Evolutionary conservation across 2,113 vertebrate species (phyloP).

Genomic region (Pollachius pollachius): DNA sequence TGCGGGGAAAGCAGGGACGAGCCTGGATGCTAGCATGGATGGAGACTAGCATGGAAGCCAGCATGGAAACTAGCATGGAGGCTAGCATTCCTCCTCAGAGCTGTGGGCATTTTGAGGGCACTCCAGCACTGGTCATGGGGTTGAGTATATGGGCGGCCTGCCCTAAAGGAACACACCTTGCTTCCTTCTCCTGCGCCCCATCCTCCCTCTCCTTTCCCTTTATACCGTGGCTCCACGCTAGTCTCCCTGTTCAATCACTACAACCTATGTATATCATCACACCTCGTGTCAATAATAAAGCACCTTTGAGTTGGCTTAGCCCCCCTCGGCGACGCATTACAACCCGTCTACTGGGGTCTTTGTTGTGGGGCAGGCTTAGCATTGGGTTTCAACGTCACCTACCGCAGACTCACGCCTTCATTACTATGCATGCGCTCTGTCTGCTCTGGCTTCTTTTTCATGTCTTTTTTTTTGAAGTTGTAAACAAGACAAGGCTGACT

Average conservation of each 20-base stretch:
- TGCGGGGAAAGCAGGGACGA: constrained; percentile 26
- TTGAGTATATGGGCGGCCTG: constrained; percentile 66
- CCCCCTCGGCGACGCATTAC: constrained; percentile 38
- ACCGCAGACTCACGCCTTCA: constrained; percentile 12
- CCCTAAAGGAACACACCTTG: constrained; percentile 58
- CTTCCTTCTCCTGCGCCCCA: not conserved
- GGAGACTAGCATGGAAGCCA: constrained; percentile 6
- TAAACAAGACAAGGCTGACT: constrained; percentile 64
- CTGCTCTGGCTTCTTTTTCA: constrained; percentile 39
- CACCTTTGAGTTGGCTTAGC: constrained; percentile 3
- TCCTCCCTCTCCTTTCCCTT: constrained; percentile 12
- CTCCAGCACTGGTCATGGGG: constrained; percentile 68
- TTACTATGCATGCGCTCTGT: constrained; percentile 34
- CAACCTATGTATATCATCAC: constrained; percentile 1
- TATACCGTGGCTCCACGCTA: constrained; percentile 2
- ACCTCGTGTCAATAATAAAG: not conserved
- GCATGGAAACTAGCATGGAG: not conserved
- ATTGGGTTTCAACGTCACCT: constrained; percentile 28
- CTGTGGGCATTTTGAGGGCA: constrained; percentile 60
- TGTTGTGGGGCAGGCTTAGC: constrained; percentile 40
- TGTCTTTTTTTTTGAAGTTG: constrained; percentile 29
- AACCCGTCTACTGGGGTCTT: constrained; percentile 40
- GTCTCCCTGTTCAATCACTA: constrained; percentile 5
- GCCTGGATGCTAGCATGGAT: not conserved
- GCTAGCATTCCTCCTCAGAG: constrained; percentile 32